Evolutionary conservation across 2,888 invertebrate species (phyloP).

Genomic region (Athalia circularis): DNA sequence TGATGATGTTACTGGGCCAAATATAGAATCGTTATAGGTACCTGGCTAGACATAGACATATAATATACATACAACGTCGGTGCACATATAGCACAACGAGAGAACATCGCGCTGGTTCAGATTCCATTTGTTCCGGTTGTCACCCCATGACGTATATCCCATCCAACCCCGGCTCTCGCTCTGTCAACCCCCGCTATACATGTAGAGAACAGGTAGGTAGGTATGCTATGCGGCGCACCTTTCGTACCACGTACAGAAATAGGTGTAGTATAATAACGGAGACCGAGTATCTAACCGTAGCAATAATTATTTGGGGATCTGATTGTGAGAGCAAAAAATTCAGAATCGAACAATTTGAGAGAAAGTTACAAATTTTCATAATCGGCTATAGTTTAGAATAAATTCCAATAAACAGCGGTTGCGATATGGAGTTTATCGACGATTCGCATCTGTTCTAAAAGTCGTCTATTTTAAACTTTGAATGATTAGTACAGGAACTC

Average conservation of each 20-base stretch:
- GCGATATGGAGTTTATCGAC: not conserved
- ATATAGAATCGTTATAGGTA: not conserved
- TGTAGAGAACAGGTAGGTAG: constrained; percentile 23
- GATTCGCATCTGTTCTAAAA: no score
- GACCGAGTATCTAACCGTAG: not conserved
- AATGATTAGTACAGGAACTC: not conserved
- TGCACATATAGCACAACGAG: not conserved
- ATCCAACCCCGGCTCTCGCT: constrained; percentile 61
- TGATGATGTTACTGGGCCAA: constrained; percentile 32
- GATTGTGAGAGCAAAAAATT: no score
- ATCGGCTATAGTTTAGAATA: not conserved
- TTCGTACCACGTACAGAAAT: not conserved
- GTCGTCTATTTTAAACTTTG: no score
- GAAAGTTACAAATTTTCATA: not conserved
- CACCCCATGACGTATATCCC: constrained; percentile 71
- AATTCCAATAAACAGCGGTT: not conserved
- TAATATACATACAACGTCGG: not conserved
- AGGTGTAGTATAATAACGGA: not conserved
- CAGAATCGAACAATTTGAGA: not conserved
- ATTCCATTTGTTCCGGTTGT: constrained; percentile 74
- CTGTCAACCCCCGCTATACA: constrained; percentile 36
- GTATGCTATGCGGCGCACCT: constrained; percentile 14
- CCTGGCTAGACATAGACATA: not conserved
- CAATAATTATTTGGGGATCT: no score
- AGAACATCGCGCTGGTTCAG: constrained; percentile 68